These are phyloP conservation scores for Amazona vittata DNA, from an alignment of 2,113 vertebrate genomes.

Conservation along the genomic window DNA sequence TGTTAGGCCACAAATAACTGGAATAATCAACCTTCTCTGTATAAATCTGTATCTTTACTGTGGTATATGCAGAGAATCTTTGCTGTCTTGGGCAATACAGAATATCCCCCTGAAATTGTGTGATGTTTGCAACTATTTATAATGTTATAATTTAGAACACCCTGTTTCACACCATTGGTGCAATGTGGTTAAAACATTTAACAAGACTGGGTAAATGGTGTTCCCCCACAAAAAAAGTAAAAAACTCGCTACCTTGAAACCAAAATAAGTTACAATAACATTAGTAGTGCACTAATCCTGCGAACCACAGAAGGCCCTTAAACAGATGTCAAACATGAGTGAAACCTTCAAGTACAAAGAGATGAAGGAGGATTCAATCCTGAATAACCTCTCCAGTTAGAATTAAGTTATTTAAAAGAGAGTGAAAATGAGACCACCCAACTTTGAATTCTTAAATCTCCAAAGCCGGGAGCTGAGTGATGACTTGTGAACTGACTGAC, in stretches of 20 bases:
- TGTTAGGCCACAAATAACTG: background rate
- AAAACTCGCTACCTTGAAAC: background rate
- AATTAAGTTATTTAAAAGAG: background rate
- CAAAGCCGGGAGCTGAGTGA: background rate
- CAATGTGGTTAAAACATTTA: background rate
- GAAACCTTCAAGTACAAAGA: background rate
- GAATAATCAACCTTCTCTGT: background rate
- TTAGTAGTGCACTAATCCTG: background rate
- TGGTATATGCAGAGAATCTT: background rate
- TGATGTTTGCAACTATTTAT: background rate
- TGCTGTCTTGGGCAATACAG: background rate
- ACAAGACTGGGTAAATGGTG: background rate
- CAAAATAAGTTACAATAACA: background rate
- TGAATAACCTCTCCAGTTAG: background rate
- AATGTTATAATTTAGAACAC: background rate
- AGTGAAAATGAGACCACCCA: background rate
- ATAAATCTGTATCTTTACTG: background rate
- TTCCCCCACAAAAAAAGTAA: background rate
- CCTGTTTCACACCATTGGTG: background rate
- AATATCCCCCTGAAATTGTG: background rate
- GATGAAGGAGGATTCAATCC: background rate
- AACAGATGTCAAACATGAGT: background rate
- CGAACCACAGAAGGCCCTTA: background rate
- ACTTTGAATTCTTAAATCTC: background rate
- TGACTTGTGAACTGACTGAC: background rate